Base-by-base conservation (phyloP, 2,888 invertebrate species). In the Nomada hirtipes region DNA sequence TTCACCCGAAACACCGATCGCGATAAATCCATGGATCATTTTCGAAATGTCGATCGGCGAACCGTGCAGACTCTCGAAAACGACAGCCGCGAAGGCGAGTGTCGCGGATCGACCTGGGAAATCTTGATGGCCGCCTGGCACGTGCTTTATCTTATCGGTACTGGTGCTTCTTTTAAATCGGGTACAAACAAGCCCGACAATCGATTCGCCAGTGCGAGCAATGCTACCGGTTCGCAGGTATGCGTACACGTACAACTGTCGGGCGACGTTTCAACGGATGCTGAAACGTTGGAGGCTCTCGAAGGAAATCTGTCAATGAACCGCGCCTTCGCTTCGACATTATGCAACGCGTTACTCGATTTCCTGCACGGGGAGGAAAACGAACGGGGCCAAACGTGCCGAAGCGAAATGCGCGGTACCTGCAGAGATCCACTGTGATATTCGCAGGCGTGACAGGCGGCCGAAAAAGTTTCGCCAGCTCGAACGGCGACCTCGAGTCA, bases 11-110 rank as follows among this genome's bases (percentile, higher is more conserved):
- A 83, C 78, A 82, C 61, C 74, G 71, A 88, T 88, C 86, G 71
- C 86, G 87, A 88, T 87, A 87, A 85, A 73, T 57, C 20, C 57
- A 64, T 60, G 74, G 76, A 85, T 85, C 76, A 53, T 67, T 77
- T 83, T 82, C 44, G 53, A n/a, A 36, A 63, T 50, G 36, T 76
- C 67, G 52, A 57, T 18, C 42, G 29, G 29, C 23, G 61, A 67
- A 23, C 9, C 13, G 4, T 20, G 53, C 15, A 13, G 29, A 57
- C n/a, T 18, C n/a, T 29, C 47, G 26, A 60, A 73, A 69, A 71
- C 76, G 82, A 84, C 82, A 84, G 81, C 72, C 18, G 26, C 72
- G 72, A 78, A 52, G 59, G 53, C n/a, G 63, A 61, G 3, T 71
- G 61, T 63, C 68, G 10, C 50, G 47, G 50, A 61, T 70, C 74